Evolutionary conservation across 2,797 vertebrate species (phyloP).

Genomic region (Halcyon badia): DNA sequence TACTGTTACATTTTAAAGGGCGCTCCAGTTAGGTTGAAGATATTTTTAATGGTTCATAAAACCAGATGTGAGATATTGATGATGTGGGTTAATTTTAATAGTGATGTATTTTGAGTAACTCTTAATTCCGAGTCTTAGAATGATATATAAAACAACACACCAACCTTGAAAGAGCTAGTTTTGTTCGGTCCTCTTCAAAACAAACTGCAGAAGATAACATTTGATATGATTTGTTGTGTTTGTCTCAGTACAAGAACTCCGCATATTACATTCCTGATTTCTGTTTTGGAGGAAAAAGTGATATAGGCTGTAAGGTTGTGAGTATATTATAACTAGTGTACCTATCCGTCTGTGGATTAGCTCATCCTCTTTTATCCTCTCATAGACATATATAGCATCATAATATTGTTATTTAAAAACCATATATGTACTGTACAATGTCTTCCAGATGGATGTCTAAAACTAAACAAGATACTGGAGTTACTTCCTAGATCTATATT

Average conservation of each 20-base stretch:
- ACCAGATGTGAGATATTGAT: not conserved
- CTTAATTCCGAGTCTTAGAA: not conserved
- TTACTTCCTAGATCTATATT: not conserved
- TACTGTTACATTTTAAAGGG: not conserved
- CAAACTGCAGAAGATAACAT: not conserved
- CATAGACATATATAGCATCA: not conserved
- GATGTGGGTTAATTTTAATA: not conserved
- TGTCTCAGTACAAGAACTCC: not conserved
- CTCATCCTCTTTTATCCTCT: not conserved
- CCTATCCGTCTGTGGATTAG: not conserved
- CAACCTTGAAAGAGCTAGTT: not conserved
- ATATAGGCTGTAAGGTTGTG: not conserved
- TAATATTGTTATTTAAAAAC: conserved; percentile 6
- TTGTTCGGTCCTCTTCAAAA: not conserved
- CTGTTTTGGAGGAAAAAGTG: not conserved
- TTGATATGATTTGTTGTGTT: not conserved
- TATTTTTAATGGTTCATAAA: not conserved
- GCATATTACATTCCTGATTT: not conserved
- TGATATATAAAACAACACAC: not conserved
- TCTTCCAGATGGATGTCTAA: conserved; percentile 12
- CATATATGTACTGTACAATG: not conserved
- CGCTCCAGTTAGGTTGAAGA: not conserved
- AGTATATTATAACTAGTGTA: not conserved
- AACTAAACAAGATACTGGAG: not conserved
- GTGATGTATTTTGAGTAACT: not conserved